Conservation (phyloP, 2,888 invertebrate genomes). For the Rotaria sp. region DNA sequence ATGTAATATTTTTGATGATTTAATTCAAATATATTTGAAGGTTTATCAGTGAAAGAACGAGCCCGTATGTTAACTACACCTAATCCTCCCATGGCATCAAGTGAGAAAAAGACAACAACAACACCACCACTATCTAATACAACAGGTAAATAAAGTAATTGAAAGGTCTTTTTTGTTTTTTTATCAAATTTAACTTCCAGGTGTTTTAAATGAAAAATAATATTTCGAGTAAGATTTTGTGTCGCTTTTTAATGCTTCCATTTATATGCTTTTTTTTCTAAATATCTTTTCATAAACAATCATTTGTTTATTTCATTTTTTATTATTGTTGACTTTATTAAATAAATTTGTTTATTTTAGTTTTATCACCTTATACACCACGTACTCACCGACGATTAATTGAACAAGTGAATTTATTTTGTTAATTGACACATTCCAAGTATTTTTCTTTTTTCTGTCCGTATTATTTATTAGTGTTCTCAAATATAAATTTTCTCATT, state of each 20-base stretch:
- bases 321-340: no score
- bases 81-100: background rate
- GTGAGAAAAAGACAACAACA: background rate
- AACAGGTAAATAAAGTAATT: background rate
- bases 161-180: background rate
- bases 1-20: no score
- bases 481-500: background rate
- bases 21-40: background rate
- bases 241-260: background rate
- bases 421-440: background rate
- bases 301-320: no score
- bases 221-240: background rate
- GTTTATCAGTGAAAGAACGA: conserved; percentile 24
- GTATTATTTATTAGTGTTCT: background rate
- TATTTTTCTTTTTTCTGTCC: background rate
- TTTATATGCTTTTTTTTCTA: background rate
- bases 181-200: background rate
- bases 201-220: conserved; percentile 3
- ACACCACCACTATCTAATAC: background rate
- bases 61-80: background rate
- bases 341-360: background rate
- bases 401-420: background rate
- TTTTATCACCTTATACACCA: background rate
- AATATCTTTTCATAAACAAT: no score
- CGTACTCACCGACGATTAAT: background rate